Percentiles rank a stretch among this genome's conserved stretches.
Evolutionary conservation across 2,888 invertebrate species (phyloP).

Genomic region (Magallana nippona): DNA sequence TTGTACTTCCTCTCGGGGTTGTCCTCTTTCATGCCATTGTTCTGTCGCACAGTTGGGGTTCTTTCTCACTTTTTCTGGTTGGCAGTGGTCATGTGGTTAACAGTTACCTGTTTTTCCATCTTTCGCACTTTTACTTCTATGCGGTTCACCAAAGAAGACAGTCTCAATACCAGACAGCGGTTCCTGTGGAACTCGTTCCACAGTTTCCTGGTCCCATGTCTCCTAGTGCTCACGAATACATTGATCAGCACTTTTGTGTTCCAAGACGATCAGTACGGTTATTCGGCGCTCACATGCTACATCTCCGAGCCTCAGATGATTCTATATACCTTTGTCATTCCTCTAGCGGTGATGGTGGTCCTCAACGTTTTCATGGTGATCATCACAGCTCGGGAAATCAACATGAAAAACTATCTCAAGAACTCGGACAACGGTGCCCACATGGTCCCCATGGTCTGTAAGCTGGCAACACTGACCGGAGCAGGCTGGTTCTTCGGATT

Average conservation of each 20-base stretch:
- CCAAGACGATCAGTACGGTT: background rate
- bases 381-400: background rate
- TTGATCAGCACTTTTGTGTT: background rate
- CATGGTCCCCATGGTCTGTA: background rate
- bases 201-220: background rate
- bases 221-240: background rate
- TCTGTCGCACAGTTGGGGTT: background rate
- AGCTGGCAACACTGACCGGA: background rate
- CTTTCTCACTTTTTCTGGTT: constrained; percentile 8
- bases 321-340: background rate
- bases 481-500: background rate
- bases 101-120: background rate
- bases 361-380: background rate
- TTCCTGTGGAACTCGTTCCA: background rate
- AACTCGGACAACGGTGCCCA: background rate
- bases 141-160: background rate
- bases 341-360: background rate
- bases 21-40: background rate
- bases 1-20: background rate
- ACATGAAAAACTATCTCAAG: background rate
- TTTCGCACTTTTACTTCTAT: background rate
- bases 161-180: background rate
- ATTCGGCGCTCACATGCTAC: background rate
- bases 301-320: background rate
- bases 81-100: background rate